Base-by-base conservation (phyloP, 1,140 invertebrate genomes). In the Leptopilina clavipes region DNA sequence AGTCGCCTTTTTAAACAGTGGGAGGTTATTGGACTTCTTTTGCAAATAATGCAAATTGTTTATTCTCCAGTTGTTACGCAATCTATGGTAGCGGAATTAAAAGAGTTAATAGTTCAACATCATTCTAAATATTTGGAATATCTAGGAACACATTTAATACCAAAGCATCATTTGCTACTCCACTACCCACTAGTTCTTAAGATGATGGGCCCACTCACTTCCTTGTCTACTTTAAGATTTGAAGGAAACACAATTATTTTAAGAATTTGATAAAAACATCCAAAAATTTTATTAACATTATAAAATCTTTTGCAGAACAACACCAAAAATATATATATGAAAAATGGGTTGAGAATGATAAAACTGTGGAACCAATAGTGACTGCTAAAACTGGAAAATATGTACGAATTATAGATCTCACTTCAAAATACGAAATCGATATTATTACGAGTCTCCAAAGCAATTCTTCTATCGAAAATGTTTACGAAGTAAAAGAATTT, bases 191-290 rank as follows among this genome's bases (percentile, higher is more conserved):
- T 71, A 0, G 45, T 76, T 18, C 75, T 82, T 9, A 0, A 37
- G 19, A 59, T 73, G 25, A 56, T 80, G 37, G 81, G 79, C 0
- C 81, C 81, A 12, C 11, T 77, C 0, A 71, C 73, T 17, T 54
- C 59, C 14, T 76, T 79, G 31, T 77, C 77, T 70, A 72, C 73
- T 2, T 73, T 82, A 48, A 48, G 79, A 40, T 79, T 56, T 22
- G 79, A 82, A 73, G 56, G 14, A 79, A 82, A 59, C 72, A 82
- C 25, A 71, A 75, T 71, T 79, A 74, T 48, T 71, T 75, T 48
- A 82, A 82, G 74, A 11, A 78, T 37, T 56, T 78, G 0, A 40
- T 75, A 12, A 40, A 44, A 17, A 19, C 70, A 18, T 74, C 71
- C 17, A 75, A 73, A 52, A 79, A 79, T 76, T 79, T 73, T 17